Base-by-base conservation (phyloP, 2,888 invertebrate genomes). In the Dolomedes plantarius region DNA sequence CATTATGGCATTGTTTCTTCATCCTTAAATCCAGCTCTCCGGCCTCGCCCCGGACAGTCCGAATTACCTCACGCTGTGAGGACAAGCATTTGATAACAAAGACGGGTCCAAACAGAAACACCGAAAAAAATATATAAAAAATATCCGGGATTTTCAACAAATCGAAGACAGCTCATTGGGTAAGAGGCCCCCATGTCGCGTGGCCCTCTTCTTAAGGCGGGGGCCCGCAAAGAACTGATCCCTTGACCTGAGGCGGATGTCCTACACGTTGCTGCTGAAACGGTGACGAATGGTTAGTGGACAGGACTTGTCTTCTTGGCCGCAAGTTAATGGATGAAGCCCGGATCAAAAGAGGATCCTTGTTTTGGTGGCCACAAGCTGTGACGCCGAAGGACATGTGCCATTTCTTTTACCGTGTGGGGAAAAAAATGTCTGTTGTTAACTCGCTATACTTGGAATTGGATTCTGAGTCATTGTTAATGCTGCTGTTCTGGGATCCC, bases 241-340 rank as follows among this genome's bases (percentile, higher is more conserved):
- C 27, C 73, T 28, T 75, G 74, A 74, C 74, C 81, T 62, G 67
- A 28, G 67, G 62, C 50, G 32, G 81, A 74, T 74, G 74, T 74
- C 73, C 81, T 16, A 81, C 81, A 81, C 16, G 81, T 75, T 74
- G 81, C 81, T 50, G 81, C 75, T 81, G 81, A 81, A 79, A 75
- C 75, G 81, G 75, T 83, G 82, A 83, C 76, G 82, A 83, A 83
- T 83, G 82, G 76, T 41, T 64, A 64, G 39, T 56, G 62, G 67
- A 69, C 27, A 65, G 36, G 68, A 36, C 64, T 64, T 71, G 31
- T 67, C 32, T 67, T 36, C 36, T 23, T n/a, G 67, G 64, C 29
- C 11, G 19, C 41, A 69, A 41, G 81, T 81, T 75, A 81, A 81
- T 75, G 81, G 81, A 80, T 71, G 71, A 56, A 74, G 56, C n/a